Percentiles rank a stretch among this genome's conserved stretches.
Conservation (phyloP, 2,888 invertebrate genomes). For the Aricia artaxerxes region DNA sequence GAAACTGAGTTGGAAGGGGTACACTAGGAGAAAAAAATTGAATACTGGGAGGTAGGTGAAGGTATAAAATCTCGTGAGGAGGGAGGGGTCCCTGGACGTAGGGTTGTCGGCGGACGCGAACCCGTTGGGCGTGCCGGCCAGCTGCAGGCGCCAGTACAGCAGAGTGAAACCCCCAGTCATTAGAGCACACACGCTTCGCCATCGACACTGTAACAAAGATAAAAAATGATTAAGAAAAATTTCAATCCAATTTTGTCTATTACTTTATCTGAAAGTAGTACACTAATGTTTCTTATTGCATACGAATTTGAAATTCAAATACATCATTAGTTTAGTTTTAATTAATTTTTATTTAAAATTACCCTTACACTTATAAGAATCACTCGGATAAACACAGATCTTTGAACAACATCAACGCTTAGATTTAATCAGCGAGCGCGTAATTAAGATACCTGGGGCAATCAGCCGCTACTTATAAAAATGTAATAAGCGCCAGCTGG, state of each 20-base stretch:
- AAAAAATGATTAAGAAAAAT: constrained; percentile 39
- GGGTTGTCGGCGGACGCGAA: constrained; percentile 98
- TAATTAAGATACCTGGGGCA: constrained; percentile 27
- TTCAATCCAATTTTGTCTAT: neutral
- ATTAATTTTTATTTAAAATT: neutral
- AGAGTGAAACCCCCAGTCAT: constrained; percentile 84
- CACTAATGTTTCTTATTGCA: neutral
- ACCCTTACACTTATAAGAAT: neutral
- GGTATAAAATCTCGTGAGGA: constrained; percentile 91
- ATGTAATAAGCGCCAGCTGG: constrained; percentile 3
- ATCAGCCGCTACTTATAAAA: constrained; percentile 23
- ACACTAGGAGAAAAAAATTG: constrained; percentile 92
- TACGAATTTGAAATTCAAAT: neutral
- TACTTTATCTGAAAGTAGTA: neutral
- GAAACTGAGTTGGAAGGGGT: constrained; percentile 94
- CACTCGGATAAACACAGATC: neutral
- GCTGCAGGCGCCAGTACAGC: constrained; percentile 87
- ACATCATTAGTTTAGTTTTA: too few species aligned
- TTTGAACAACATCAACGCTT: constrained; percentile 5
- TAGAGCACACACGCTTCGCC: constrained; percentile 85
- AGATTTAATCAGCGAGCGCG: constrained; percentile 3
- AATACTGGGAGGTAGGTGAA: constrained; percentile 95
- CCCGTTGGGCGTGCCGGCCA: constrained; percentile 87
- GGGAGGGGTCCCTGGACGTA: constrained; percentile 91
- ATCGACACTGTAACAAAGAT: constrained; percentile 83